Conservation (phyloP, 2,797 vertebrate species). For the Netta rufina region DNA sequence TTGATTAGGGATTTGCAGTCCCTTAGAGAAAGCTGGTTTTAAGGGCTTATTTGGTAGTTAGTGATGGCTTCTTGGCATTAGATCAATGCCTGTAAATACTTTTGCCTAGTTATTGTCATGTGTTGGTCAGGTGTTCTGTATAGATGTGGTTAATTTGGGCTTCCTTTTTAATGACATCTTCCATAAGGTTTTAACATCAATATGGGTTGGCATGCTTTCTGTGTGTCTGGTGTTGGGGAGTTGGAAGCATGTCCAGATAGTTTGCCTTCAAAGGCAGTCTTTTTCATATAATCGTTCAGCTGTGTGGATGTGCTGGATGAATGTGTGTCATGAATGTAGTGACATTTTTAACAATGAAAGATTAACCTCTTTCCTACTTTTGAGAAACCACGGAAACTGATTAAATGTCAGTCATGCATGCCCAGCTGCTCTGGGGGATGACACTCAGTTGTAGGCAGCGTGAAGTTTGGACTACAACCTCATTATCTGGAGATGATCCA, state of each 20-base stretch:
- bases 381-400: constrained; percentile 2
- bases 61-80: not conserved
- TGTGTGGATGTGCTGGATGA: not conserved
- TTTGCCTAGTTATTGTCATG: not conserved
- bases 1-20: not conserved
- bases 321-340: not conserved
- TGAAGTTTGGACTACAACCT: constrained; percentile 19
- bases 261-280: constrained; percentile 4
- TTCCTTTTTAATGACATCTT: not conserved
- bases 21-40: not conserved
- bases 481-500: constrained; percentile 15
- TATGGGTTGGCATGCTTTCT: not conserved
- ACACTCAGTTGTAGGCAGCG: not conserved
- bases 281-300: constrained; percentile 27
- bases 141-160: not conserved
- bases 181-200: not conserved
- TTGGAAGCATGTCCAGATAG: not conserved
- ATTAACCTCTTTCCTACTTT: not conserved
- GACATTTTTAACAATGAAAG: constrained; percentile 7
- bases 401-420: not conserved
- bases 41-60: not conserved
- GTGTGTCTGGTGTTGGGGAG: not conserved
- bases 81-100: not conserved
- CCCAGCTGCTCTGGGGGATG: not conserved
- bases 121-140: not conserved